A percentile compares a stretch with the other conserved stretches of the same genome.
Conservation (phyloP, 2,113 vertebrate species). For the Hydropotes inermis region DNA sequence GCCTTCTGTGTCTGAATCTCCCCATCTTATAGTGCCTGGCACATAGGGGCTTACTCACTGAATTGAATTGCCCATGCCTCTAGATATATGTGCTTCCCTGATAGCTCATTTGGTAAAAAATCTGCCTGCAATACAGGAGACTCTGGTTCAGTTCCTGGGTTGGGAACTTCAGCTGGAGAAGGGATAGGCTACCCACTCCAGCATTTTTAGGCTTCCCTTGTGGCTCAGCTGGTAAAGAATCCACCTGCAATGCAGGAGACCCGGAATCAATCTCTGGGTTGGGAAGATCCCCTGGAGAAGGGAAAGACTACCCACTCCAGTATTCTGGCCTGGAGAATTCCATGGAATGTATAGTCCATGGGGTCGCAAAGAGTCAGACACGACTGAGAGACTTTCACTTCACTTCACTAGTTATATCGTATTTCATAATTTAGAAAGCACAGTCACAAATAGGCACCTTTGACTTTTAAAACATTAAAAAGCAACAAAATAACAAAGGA, state of each 20-base stretch:
- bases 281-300: not conserved
- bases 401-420: not conserved
- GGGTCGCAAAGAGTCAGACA: not conserved
- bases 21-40: not conserved
- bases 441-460: not conserved
- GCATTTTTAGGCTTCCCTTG: not conserved
- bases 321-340: not conserved
- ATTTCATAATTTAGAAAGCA: slow-evolving; percentile 1
- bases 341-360: not conserved
- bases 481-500: not conserved
- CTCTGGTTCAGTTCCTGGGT: not conserved
- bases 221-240: not conserved
- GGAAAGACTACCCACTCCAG: not conserved
- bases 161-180: not conserved
- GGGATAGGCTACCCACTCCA: not conserved
- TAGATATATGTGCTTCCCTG: not conserved
- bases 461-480: slow-evolving; percentile 33
- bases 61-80: not conserved
- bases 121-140: not conserved
- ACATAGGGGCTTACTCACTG: not conserved
- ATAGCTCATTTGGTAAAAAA: not conserved
- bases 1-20: not conserved
- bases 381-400: not conserved
- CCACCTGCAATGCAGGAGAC: not conserved
- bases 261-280: not conserved